These are phyloP conservation scores for Cataglyphis rosenhaueri DNA, from an alignment of 2,888 invertebrate genomes.

Conservation along the genomic window DNA sequence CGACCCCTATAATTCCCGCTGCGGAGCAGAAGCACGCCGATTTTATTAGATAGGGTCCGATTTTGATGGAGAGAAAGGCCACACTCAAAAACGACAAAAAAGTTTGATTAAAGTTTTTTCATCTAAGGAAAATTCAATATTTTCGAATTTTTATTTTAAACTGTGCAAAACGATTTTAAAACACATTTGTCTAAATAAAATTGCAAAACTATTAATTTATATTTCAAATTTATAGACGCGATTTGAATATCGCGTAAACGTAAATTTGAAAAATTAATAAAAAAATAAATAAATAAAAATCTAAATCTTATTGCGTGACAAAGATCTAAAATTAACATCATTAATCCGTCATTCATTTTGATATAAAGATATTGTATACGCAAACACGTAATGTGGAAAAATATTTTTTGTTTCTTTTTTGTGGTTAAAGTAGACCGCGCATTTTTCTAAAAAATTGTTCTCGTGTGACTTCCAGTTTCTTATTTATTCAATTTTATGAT, in stretches of 20 bases:
- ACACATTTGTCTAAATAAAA: neutral
- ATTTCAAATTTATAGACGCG: too few relatives aligned
- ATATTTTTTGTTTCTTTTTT: neutral
- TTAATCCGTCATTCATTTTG: neutral
- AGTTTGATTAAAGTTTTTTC: neutral
- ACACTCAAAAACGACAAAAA: neutral
- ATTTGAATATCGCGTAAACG: too few relatives aligned
- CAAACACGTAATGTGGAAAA: neutral
- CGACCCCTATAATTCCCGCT: conserved; percentile 74
- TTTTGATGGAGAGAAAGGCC: neutral
- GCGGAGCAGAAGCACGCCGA: conserved; percentile 51
- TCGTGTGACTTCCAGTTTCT: neutral
- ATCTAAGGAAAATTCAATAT: neutral
- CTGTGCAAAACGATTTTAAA: neutral
- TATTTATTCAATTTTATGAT: conserved; percentile 9
- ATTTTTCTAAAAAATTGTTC: neutral
- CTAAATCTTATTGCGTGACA: neutral
- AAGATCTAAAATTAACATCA: conserved; percentile 4
- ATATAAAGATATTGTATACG: neutral
- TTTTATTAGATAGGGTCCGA: conserved; percentile 1
- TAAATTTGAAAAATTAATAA: neutral
- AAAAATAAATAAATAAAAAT: neutral
- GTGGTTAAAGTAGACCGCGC: neutral
- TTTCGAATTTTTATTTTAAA: neutral
- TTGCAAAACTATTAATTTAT: neutral